Base-by-base conservation (phyloP, 2,113 vertebrate species). In the Colossoma macropomum region DNA sequence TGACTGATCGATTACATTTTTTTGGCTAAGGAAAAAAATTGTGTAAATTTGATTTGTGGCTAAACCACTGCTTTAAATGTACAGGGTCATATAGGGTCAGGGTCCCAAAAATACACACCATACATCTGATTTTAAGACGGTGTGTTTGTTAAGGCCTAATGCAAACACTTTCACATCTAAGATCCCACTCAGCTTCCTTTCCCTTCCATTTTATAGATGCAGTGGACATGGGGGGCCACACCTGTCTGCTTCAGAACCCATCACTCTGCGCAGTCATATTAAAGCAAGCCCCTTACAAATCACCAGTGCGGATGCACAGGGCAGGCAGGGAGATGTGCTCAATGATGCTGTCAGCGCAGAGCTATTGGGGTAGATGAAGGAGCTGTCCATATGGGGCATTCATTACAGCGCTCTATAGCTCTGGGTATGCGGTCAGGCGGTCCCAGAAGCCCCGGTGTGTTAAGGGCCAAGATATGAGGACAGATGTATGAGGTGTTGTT, bases 271-370 rank as follows among this genome's bases (percentile, higher is more conserved):
- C 48, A 32, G 66, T 72, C 75, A 73, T 13, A 86, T 83, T 32
- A 45, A 84, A 52, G 59, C 56, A 60, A 41, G 68, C 27, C 3
- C 13, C 75, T 68, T 17, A 78, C 70, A 84, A 80, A 80, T 80
- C 52, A 65, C 56, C 71, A 62, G 13, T 5, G 50, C 77, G 34
- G 38, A 38, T 21, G 56, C 45, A 19, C 23, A 21, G 34, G 32
- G 25, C 52, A 28, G 72, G 66, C 25, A 72, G 83, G 52, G 77
- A 50, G 45, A 66, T 48, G 66, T 19, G 16, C 80, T 76, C 70
- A 23, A 85, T 77, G 62, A 73, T 25, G 45, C 66, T 19, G 25
- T 56, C 79, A 77, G 63, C 21, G 23, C 54, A 56, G 21, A 56
- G 54, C 54, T 56, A 23, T 23, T 23, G 54, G 54, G 17, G 60